These are phyloP conservation scores for Scalopus aquaticus DNA, from an alignment of 2,113 vertebrate species.

Conservation along the genomic window DNA sequence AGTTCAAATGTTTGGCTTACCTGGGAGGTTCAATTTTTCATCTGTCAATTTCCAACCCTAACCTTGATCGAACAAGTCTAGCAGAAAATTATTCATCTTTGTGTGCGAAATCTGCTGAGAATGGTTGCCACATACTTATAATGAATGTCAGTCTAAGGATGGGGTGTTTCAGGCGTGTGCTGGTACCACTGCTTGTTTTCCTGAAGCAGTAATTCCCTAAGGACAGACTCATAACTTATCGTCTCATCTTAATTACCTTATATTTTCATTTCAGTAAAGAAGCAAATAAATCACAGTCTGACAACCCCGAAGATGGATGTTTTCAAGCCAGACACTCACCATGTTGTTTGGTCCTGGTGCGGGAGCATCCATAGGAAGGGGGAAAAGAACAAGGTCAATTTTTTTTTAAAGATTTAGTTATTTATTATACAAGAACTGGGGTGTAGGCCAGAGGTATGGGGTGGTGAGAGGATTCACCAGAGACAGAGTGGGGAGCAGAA, in stretches of 20 bases:
- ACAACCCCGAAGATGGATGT: background rate
- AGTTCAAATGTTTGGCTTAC: constrained; percentile 68
- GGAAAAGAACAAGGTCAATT: too few species aligned
- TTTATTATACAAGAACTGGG: too few species aligned
- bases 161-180: background rate
- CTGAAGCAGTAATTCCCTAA: constrained; percentile 48
- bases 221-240: constrained; percentile 52
- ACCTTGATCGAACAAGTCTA: constrained; percentile 62
- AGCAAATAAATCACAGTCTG: constrained; percentile 55
- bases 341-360: background rate
- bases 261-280: constrained; percentile 54
- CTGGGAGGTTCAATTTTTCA: constrained; percentile 68
- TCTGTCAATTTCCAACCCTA: constrained; percentile 74
- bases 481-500: too few species aligned
- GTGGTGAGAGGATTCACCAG: too few species aligned
- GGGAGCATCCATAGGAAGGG: background rate
- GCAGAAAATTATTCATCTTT: constrained; percentile 54
- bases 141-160: constrained; percentile 47
- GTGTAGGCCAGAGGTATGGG: too few species aligned
- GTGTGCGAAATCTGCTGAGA: constrained; percentile 55
- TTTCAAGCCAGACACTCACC: background rate
- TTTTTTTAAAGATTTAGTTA: too few species aligned
- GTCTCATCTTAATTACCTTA: constrained; percentile 52
- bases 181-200: constrained; percentile 61
- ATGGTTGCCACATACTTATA: constrained; percentile 31